A percentile compares a stretch with the other conserved stretches of the same genome.
Evolutionary conservation across 2,797 vertebrate species (phyloP).

Genomic region (Labroides dimidiatus): DNA sequence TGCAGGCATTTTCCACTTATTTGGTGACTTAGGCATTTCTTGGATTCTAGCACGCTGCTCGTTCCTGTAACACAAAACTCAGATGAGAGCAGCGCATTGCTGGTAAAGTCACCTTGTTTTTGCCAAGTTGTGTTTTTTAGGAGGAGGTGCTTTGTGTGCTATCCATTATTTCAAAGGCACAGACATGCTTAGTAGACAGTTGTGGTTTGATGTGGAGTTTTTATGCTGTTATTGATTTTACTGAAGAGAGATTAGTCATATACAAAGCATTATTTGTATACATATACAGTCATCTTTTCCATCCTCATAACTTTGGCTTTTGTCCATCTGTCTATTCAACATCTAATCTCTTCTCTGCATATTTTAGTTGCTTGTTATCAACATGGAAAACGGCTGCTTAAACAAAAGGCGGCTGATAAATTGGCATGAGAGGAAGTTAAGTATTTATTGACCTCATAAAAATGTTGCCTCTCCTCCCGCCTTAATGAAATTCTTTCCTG

Average conservation of each 20-base stretch:
- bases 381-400: slow-evolving; percentile 68
- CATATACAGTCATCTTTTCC: slow-evolving; percentile 11
- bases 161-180: slow-evolving; percentile 60
- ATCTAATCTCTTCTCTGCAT: slow-evolving; percentile 43
- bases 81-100: slow-evolving; percentile 78
- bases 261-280: slow-evolving; percentile 10
- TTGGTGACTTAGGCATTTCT: slow-evolving; percentile 81
- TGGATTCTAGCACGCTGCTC: slow-evolving; percentile 71
- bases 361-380: slow-evolving; percentile 64
- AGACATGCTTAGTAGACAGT: slow-evolving; percentile 57
- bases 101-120: slow-evolving; percentile 81
- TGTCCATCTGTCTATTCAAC: slow-evolving; percentile 31
- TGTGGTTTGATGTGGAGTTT: slow-evolving; percentile 41
- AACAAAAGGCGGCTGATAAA: slow-evolving; percentile 77
- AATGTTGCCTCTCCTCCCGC: slow-evolving; percentile 71
- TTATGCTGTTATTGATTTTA: slow-evolving; percentile 32
- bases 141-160: slow-evolving; percentile 54
- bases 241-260: slow-evolving; percentile 18
- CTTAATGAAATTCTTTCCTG: slow-evolving; percentile 73
- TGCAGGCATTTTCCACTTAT: slow-evolving; percentile 76
- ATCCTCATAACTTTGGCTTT: slow-evolving; percentile 26
- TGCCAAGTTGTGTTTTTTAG: slow-evolving; percentile 74
- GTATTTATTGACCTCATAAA: slow-evolving; percentile 84
- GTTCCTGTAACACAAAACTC: slow-evolving; percentile 80
- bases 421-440: slow-evolving; percentile 81